Base-by-base conservation (phyloP, 2,888 invertebrate species). In the Clepsis dumicolana region DNA sequence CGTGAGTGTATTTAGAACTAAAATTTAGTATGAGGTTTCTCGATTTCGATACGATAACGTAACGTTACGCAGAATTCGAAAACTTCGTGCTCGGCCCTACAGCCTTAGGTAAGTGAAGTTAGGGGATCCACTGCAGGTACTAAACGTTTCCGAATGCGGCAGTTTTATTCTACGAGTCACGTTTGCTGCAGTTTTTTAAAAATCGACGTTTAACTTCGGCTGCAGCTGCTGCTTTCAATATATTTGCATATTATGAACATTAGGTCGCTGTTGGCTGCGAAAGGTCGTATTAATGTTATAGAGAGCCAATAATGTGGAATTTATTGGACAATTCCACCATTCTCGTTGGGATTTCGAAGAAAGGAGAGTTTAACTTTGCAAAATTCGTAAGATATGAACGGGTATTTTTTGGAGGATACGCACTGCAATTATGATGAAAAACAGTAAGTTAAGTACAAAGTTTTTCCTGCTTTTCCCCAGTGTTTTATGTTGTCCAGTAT, bases 201-300 rank as follows among this genome's bases (percentile, higher is more conserved):
- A 57, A 68, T 68, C 63, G 41, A 25, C 57, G 41, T 32, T 64
- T 64, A 68, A 68, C 52, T 59, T 53, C 64, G 24, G 18, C n/a
- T 32, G 63, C 68, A 68, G 68, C 68, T 68, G 66, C 60, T 3
- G 32, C 18, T 27, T 53, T 50, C 64, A 53, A 68, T 68, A 68
- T 68, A 68, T 68, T 64, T 68, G 68, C 68, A 68, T 68, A 59
- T 59, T 68, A 25, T 59, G 64, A 52, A 64, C 64, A 68, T 68
- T 64, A 68, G 68, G 59, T 53, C 57, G 44, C 52, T 59, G 63
- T 68, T 64, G 68, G 68, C 68, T 59, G 38, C 57, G 57, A 59
- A 29, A 63, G 38, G 62, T 60, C 25, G 62, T 64, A 59, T 64
- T 59, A 63, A 59, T 41, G 63, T 63, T 67, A 67, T 50, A 57